These are phyloP conservation scores for Chaetodon trifascialis DNA, from an alignment of 2,113 vertebrate genomes.

Conservation along the genomic window DNA sequence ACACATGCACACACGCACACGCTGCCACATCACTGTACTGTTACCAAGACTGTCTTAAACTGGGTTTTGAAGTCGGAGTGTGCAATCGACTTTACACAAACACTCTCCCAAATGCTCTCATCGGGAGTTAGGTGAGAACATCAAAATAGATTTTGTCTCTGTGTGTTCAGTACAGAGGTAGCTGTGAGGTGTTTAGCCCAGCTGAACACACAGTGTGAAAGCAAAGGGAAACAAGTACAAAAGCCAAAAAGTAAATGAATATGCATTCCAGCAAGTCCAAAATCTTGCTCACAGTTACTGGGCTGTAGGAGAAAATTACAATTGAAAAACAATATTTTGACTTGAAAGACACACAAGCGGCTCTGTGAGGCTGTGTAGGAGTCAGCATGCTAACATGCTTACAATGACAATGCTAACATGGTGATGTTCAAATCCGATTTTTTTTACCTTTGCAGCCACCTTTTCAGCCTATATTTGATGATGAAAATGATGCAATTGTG, in stretches of 20 bases:
- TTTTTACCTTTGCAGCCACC: neutral
- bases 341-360: too few relatives aligned
- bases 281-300: neutral
- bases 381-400: too few relatives aligned
- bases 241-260: neutral
- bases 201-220: neutral
- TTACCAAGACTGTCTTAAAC: conserved; percentile 5
- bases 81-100: conserved; percentile 3
- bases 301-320: neutral
- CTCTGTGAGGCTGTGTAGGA: too few relatives aligned
- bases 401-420: neutral
- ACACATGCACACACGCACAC: neutral
- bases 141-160: neutral
- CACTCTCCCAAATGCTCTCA: neutral
- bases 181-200: neutral
- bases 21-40: neutral
- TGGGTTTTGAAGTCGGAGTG: conserved; percentile 2
- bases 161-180: neutral
- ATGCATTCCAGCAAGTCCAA: neutral
- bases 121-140: neutral
- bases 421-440: neutral
- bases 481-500: neutral
- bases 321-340: neutral
- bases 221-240: neutral
- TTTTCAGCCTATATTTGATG: neutral